These are phyloP conservation scores for Numenius phaeopus DNA, from an alignment of 2,797 vertebrate genomes.

Conservation along the genomic window DNA sequence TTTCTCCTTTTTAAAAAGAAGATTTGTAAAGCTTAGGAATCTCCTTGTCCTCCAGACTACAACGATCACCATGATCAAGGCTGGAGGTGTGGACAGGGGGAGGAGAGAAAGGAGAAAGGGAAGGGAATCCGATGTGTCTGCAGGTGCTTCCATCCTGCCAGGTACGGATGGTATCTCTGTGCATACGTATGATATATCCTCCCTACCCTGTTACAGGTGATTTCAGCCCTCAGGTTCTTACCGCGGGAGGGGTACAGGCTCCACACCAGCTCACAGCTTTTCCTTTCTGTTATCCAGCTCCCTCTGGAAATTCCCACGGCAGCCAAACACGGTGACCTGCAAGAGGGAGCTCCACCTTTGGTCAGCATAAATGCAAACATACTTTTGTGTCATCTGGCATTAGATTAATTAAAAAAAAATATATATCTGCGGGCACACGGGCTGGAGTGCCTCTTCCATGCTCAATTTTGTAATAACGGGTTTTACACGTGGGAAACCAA, in stretches of 20 bases:
- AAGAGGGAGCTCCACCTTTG: not conserved
- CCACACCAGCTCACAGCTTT: not conserved
- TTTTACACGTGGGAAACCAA: not conserved
- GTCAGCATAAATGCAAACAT: not conserved
- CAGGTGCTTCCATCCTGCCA: not conserved
- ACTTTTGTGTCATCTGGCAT: not conserved
- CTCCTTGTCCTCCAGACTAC: not conserved
- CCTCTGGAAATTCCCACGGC: not conserved
- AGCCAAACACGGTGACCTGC: not conserved
- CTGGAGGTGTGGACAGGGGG: not conserved
- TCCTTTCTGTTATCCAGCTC: not conserved
- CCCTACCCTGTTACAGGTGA: not conserved
- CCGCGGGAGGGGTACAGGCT: not conserved
- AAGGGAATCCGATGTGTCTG: accelerated
- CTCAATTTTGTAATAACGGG: not conserved
- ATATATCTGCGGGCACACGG: not conserved
- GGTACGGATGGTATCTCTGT: too few relatives aligned
- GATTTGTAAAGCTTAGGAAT: not conserved
- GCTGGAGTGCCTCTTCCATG: not conserved
- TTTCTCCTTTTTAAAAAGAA: not conserved
- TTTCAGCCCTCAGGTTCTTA: not conserved
- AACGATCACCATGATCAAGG: not conserved
- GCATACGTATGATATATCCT: not conserved
- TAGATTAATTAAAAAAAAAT: not conserved
- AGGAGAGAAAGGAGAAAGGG: not conserved